phyloP scores from a whole-genome alignment of 2,797 vertebrate species.

The Fundulus diaphanus region DNA sequence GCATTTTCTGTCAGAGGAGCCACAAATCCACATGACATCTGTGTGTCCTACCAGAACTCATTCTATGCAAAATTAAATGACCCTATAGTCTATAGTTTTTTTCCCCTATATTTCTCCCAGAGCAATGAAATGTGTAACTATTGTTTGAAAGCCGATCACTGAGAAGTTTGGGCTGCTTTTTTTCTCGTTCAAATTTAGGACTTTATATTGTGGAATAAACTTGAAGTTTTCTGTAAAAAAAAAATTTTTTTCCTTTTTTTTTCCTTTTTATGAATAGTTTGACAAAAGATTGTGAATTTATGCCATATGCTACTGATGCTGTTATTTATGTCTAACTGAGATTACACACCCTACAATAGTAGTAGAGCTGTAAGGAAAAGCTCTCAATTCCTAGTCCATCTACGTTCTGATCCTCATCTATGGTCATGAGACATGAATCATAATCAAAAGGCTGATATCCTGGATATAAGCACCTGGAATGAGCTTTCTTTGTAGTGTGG shows the following conservation, averaged over 20 bases:
- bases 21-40: not conserved
- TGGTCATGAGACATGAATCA: not conserved
- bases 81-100: too few relatives aligned
- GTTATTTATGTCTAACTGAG: not conserved
- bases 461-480: not conserved
- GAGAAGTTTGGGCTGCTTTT: too few relatives aligned
- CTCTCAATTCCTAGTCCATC: not conserved
- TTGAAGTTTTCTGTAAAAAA: not conserved
- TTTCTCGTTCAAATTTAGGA: too few relatives aligned
- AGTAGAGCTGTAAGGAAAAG: not conserved
- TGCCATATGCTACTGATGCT: not conserved
- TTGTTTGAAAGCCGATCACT: too few relatives aligned
- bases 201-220: too few relatives aligned
- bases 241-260: not conserved
- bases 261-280: not conserved
- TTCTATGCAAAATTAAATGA: not conserved
- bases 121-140: too few relatives aligned
- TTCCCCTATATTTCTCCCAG: too few relatives aligned
- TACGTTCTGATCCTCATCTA: not conserved
- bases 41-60: not conserved
- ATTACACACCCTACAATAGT: not conserved
- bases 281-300: not conserved
- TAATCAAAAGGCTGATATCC: not conserved
- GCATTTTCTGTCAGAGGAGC: constrained; percentile 4
- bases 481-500: not conserved